A percentile compares a stretch with the other conserved stretches of the same genome.
Evolutionary conservation across 2,113 vertebrate genomes (phyloP).

Genomic region (Sarotherodon lohbergeri): DNA sequence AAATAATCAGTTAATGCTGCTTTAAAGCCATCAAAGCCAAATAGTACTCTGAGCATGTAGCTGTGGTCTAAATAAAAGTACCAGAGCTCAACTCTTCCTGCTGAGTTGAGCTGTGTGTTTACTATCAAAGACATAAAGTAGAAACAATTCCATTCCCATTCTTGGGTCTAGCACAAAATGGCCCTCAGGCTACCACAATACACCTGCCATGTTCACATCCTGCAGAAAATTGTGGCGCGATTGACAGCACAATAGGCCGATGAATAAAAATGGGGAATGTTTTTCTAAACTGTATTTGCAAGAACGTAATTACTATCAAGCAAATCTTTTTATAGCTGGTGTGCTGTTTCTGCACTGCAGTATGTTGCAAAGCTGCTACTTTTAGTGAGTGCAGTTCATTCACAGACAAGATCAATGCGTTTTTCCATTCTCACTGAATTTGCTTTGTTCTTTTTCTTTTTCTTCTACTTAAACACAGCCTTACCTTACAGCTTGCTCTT

Average conservation of each 20-base stretch:
- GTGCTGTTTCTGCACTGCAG: not conserved
- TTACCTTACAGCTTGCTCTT: not conserved
- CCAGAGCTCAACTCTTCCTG: not conserved
- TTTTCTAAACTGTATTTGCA: not conserved
- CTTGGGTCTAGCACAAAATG: not conserved
- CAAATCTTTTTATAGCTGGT: not conserved
- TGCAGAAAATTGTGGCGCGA: not conserved
- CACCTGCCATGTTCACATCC: not conserved
- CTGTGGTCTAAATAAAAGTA: not conserved
- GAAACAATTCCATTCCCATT: not conserved
- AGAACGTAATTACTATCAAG: not conserved
- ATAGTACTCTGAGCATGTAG: not conserved
- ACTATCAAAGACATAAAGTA: not conserved
- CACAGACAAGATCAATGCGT: not conserved
- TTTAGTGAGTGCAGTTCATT: not conserved
- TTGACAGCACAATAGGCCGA: not conserved
- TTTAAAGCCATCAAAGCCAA: not conserved
- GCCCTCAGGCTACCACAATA: not conserved
- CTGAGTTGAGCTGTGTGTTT: not conserved
- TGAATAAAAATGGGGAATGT: not conserved
- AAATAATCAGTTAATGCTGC: not conserved
- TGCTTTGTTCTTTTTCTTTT: not conserved
- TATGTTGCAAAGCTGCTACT: not conserved
- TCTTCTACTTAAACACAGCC: not conserved
- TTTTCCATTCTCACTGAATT: not conserved